Evolutionary conservation across 2,113 vertebrate species (phyloP), one percentile per base, ranked within the genome.

Genomic region (Apus apus): DNA sequence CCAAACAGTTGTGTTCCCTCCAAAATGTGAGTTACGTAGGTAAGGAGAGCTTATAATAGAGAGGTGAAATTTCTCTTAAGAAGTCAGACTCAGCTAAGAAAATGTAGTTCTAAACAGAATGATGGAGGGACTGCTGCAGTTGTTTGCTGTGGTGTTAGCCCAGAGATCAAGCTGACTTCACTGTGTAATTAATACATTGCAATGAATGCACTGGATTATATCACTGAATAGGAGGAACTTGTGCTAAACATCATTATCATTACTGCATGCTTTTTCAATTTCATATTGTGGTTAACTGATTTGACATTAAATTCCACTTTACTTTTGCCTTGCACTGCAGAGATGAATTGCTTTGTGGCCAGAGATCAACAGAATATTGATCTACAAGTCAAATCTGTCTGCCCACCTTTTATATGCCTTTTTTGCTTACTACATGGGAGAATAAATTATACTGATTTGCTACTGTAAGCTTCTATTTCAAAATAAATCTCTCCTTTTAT

Each of bases 401-500:
- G 23, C 48, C 36, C 65, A 93, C 11, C 57, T 92, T 94, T 96
- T 86, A 93, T 40, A 75, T 7, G 38, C 65, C 65, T 90, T 89
- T 40, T 96, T 93, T 95, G 79, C 82, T 95, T 94, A 83, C 72
- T 90, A 54, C 70, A 72, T 57, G 48, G 34, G 2, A 4, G 45
- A 94, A 57, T 90, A 92, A 96, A 95, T 94, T 95, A 96, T 84
- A 85, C 80, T 5, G 5, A 90, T 78, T 83, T 95, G 83, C 76
- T 89, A 54, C 87, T 78, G 61, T 90, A 90, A 92, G 87, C 73
- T 90, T 80, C 65, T 86, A 61, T 93, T 95, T 90, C 70, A 89
- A 17, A 81, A 93, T 87, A 90, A 96, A 94, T 94, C 50, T 92
- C 23, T 77, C 48, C 61, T 89, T 86, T 95, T 90, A 96, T 96